These are phyloP conservation scores for Pungitius pungitius DNA, from an alignment of 2,113 vertebrate genomes.

Conservation along the genomic window DNA sequence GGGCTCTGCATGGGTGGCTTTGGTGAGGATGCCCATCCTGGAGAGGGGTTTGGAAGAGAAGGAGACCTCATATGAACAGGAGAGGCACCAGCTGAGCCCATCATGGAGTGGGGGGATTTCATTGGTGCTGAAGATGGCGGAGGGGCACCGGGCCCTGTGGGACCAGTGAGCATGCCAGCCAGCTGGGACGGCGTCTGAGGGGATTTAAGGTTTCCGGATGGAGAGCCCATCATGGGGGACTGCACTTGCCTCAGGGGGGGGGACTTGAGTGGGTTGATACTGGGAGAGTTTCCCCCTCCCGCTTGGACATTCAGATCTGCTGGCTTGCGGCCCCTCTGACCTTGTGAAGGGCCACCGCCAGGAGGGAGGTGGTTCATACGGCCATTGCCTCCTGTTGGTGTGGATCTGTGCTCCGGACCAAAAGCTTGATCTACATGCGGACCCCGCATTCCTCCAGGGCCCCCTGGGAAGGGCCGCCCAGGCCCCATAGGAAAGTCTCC, in stretches of 20 bases:
- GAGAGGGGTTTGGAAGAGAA: constrained; percentile 95
- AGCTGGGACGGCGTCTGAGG: constrained; percentile 98
- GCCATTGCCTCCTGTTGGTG: constrained; percentile 85
- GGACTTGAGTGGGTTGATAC: constrained; percentile 95
- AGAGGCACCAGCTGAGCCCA: constrained; percentile 98
- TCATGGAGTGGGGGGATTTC: constrained; percentile 94
- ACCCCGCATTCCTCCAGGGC: constrained; percentile 87
- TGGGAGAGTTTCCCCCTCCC: constrained; percentile 94
- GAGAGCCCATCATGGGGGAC: constrained; percentile 97
- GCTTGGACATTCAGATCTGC: constrained; percentile 88
- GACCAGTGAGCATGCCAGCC: constrained; percentile 93
- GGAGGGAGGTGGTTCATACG: constrained; percentile 95
- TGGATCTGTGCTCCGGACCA: constrained; percentile 93
- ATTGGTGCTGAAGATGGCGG: constrained; percentile 90
- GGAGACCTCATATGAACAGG: constrained; percentile 99
- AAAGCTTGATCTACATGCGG: constrained; percentile 88
- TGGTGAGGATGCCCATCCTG: constrained; percentile 97
- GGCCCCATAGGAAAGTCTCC: constrained; percentile 93
- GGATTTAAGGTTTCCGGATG: constrained; percentile 97
- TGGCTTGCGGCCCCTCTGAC: constrained; percentile 90
- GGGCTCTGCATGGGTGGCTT: constrained; percentile 98
- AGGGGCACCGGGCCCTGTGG: constrained; percentile 86
- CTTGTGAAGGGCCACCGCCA: constrained; percentile 75
- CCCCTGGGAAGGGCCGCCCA: constrained; percentile 90
- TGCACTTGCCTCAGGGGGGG: constrained; percentile 97